These are phyloP conservation scores for Mercenaria mercenaria DNA, from an alignment of 1,140 invertebrate species.

Conservation along the genomic window DNA sequence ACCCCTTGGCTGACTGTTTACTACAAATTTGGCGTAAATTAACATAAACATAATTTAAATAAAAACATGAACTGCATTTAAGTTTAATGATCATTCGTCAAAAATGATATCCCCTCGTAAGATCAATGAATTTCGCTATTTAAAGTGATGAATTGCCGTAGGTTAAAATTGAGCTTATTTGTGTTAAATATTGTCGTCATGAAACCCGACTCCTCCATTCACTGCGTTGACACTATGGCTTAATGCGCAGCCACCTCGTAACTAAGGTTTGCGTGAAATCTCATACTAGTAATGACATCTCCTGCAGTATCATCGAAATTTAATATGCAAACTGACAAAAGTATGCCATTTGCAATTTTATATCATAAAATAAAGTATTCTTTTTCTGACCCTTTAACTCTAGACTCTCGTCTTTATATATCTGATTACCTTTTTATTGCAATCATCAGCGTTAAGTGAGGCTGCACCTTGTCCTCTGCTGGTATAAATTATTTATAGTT, in stretches of 20 bases:
- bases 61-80: too few relatives aligned
- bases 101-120: background rate
- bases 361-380: background rate
- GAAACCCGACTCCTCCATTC: background rate
- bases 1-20: too few relatives aligned
- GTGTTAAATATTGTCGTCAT: background rate
- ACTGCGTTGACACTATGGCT: background rate
- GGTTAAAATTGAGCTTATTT: background rate
- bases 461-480: background rate
- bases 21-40: too few relatives aligned
- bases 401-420: background rate
- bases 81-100: background rate
- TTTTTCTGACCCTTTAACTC: background rate
- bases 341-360: background rate
- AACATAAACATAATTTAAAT: too few relatives aligned
- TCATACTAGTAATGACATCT: background rate
- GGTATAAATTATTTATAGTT: background rate
- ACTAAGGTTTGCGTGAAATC: background rate
- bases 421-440: background rate
- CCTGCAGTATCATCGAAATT: slow-evolving; percentile 4
- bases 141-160: background rate
- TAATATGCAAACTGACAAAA: background rate
- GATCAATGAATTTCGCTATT: background rate
- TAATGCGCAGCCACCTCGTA: background rate
- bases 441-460: background rate